Conservation (phyloP, 2,888 invertebrate species). For the Yponomeuta malinellus region DNA sequence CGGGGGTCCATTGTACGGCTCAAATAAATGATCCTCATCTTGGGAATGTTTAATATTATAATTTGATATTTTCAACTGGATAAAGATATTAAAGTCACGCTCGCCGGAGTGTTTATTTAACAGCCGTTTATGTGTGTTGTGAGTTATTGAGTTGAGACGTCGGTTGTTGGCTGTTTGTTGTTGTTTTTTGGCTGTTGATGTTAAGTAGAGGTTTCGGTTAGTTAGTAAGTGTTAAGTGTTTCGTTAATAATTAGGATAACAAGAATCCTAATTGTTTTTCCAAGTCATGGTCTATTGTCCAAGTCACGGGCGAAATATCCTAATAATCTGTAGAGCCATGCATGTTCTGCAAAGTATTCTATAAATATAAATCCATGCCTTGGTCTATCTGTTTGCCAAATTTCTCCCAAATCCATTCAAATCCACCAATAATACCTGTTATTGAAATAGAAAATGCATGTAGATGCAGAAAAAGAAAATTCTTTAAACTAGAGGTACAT, state of each 20-base stretch:
- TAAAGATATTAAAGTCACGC: constrained; percentile 74
- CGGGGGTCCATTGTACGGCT: constrained; percentile 58
- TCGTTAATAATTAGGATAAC: neutral
- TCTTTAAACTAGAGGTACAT: neutral
- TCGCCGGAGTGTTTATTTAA: constrained; percentile 66
- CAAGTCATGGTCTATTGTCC: too few species aligned
- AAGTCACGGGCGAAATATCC: too few species aligned
- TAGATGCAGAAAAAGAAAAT: too few species aligned
- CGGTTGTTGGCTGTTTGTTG: constrained; percentile 23
- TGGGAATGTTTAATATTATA: constrained; percentile 70
- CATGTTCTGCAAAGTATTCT: too few species aligned
- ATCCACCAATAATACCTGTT: too few species aligned
- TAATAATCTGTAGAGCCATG: too few species aligned
- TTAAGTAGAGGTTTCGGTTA: neutral
- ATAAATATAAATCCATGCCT: too few species aligned
- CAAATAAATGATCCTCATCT: constrained; percentile 64
- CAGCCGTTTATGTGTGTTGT: constrained; percentile 48
- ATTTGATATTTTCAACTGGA: constrained; percentile 74
- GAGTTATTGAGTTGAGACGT: constrained; percentile 47
- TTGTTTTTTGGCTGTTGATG: constrained; percentile 26
- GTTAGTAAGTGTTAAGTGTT: neutral
- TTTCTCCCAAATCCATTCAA: too few species aligned
- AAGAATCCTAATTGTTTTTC: neutral
- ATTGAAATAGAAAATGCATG: too few species aligned
- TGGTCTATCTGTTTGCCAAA: too few species aligned